Evolutionary conservation across 2,888 invertebrate genomes (phyloP).

Genomic region (Saturnia japonica): DNA sequence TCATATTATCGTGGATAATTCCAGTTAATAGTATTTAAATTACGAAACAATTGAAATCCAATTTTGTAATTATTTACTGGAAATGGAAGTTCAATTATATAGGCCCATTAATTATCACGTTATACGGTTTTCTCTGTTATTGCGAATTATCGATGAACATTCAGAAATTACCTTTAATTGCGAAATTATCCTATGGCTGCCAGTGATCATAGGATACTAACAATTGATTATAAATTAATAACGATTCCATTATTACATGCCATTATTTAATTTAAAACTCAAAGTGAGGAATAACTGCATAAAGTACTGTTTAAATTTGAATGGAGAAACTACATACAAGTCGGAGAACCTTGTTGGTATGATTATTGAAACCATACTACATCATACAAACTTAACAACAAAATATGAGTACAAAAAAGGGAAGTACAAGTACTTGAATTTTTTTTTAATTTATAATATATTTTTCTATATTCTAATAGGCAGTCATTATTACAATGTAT

Average conservation of each 20-base stretch:
- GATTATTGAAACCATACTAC: too few species aligned
- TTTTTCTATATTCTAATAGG: background rate
- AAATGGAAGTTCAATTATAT: constrained; percentile 8
- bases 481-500: background rate
- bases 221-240: background rate
- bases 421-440: too few species aligned
- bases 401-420: too few species aligned
- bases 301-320: too few species aligned
- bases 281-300: too few species aligned
- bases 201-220: background rate
- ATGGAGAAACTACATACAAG: too few species aligned
- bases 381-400: too few species aligned
- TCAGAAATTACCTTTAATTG: background rate
- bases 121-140: background rate
- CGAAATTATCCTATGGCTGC: background rate
- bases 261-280: background rate
- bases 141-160: constrained; percentile 4
- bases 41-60: background rate
- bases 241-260: background rate
- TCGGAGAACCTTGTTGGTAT: too few species aligned
- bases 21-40: background rate
- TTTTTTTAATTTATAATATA: background rate
- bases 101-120: background rate
- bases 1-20: background rate
- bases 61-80: constrained; percentile 11